A percentile compares a stretch with the other conserved stretches of the same genome.
phyloP scores from a whole-genome alignment of 2,888 invertebrate species.

The Mantis religiosa region DNA sequence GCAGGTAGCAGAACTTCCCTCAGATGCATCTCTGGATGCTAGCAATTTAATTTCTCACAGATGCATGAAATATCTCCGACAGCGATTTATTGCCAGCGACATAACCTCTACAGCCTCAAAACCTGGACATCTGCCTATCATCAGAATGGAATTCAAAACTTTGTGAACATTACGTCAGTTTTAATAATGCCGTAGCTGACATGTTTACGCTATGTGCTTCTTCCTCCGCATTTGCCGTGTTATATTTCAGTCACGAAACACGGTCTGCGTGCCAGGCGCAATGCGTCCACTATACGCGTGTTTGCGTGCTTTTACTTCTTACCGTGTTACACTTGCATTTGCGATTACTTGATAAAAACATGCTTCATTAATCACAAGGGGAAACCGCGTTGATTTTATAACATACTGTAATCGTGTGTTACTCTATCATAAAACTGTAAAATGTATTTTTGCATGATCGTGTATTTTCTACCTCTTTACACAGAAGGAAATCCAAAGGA shows the following conservation, averaged over 20 bases:
- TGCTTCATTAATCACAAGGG: neutral
- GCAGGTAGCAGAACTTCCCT: too few species aligned
- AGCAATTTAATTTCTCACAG: too few species aligned
- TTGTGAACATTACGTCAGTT: neutral
- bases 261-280: neutral
- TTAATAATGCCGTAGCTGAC: neutral
- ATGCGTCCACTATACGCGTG: neutral
- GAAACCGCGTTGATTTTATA: neutral
- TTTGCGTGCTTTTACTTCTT: neutral
- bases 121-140: neutral
- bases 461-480: too few species aligned
- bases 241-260: neutral
- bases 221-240: neutral
- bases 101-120: too few species aligned
- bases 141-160: neutral
- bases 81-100: too few species aligned
- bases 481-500: too few species aligned
- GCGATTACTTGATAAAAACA: neutral
- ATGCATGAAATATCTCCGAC: too few species aligned
- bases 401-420: neutral
- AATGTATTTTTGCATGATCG: too few species aligned
- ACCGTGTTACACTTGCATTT: neutral
- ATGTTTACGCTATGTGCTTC: neutral
- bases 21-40: too few species aligned
- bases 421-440: too few species aligned